These are phyloP conservation scores for Cheilosia grossa DNA, from an alignment of 2,888 invertebrate genomes.

Conservation along the genomic window DNA sequence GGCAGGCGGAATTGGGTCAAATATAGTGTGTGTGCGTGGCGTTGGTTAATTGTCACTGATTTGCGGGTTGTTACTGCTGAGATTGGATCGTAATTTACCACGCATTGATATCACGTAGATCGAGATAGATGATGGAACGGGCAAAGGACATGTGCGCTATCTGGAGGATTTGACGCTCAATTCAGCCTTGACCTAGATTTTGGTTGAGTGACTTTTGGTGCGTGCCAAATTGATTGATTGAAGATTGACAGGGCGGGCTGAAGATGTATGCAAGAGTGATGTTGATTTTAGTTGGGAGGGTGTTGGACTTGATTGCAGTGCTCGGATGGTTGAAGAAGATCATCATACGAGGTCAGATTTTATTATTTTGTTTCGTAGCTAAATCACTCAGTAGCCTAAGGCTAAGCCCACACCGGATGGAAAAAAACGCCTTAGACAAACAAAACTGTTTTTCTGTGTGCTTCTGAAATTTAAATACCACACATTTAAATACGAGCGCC, in stretches of 20 bases:
- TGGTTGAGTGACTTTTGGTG: background rate
- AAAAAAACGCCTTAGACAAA: no score
- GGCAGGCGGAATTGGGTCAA: constrained; percentile 34
- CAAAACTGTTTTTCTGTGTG: no score
- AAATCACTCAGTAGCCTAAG: no score
- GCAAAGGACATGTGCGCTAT: background rate
- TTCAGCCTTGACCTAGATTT: constrained; percentile 4
- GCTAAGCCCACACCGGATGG: no score
- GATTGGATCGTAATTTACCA: constrained; percentile 15
- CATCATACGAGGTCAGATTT: no score
- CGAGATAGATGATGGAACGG: background rate
- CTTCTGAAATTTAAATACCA: no score
- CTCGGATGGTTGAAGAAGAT: no score
- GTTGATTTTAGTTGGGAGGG: no score
- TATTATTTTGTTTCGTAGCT: no score
- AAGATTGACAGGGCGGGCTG: background rate
- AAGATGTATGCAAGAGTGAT: no score
- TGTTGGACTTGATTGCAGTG: no score
- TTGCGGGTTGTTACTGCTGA: constrained; percentile 13
- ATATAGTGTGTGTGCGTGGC: background rate
- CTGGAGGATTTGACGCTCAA: background rate
- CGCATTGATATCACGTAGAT: constrained; percentile 4
- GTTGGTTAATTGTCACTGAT: constrained; percentile 21
- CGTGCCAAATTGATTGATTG: background rate
- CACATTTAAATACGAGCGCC: no score